Evolutionary conservation across 2,797 vertebrate genomes (phyloP).

Genomic region (Garrulus glandarius): DNA sequence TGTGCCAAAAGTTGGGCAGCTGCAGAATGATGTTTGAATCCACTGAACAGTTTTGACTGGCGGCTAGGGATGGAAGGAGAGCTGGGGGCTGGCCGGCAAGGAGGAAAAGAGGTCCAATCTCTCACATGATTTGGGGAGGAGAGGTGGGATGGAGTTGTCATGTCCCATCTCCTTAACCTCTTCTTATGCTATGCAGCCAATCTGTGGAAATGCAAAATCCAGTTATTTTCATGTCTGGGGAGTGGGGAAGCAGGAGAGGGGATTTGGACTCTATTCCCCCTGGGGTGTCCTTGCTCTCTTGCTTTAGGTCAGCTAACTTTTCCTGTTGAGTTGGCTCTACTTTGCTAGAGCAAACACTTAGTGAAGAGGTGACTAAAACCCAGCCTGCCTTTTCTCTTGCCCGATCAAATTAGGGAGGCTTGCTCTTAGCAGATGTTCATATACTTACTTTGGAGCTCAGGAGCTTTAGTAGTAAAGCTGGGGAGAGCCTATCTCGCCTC

Average conservation of each 20-base stretch:
- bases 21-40: not conserved
- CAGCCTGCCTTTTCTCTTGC: not conserved
- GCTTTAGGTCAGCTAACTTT: not conserved
- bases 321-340: not conserved
- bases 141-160: not conserved
- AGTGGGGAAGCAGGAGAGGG: accelerated
- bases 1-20: not conserved
- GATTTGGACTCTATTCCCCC: not conserved
- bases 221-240: not conserved
- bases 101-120: not conserved
- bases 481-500: not conserved
- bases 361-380: not conserved
- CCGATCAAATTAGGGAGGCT: not conserved
- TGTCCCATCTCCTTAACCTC: not conserved
- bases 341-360: not conserved
- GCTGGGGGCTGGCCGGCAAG: accelerated
- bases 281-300: not conserved
- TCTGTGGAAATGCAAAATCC: not conserved
- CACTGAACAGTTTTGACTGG: not conserved
- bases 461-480: not conserved
- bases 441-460: not conserved
- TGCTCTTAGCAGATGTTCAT: not conserved
- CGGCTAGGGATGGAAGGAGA: not conserved
- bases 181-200: not conserved
- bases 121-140: not conserved